Evolutionary conservation across 2,113 vertebrate species (phyloP).

Genomic region (Trachemys scripta): DNA sequence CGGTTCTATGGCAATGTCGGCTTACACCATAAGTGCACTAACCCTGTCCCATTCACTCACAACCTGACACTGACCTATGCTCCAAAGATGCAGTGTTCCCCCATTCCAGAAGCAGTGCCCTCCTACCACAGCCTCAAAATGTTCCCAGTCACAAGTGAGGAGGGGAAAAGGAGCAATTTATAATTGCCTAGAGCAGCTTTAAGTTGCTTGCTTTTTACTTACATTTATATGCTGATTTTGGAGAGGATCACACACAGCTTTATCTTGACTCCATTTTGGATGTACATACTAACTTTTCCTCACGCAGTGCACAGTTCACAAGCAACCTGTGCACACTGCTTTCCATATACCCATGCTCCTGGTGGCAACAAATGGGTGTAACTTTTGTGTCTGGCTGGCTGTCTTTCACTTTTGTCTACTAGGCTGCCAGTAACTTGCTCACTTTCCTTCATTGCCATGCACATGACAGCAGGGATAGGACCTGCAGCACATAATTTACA

Average conservation of each 20-base stretch:
- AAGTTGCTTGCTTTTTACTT: background rate
- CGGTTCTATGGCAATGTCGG: background rate
- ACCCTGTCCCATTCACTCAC: background rate
- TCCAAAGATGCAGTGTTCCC: background rate
- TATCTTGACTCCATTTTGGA: background rate
- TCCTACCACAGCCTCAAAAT: background rate
- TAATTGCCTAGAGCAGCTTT: background rate
- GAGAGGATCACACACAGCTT: background rate
- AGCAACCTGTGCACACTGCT: background rate
- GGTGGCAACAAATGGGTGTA: background rate
- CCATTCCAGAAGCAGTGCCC: fast-evolving
- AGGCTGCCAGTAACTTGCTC: too few species aligned
- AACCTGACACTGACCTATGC: background rate
- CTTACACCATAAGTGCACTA: background rate
- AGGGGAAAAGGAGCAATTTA: background rate
- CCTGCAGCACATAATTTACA: background rate
- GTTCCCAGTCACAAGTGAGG: background rate
- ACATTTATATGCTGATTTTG: background rate
- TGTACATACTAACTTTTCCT: background rate
- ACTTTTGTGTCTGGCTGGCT: background rate
- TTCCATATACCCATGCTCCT: background rate
- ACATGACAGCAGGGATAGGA: background rate
- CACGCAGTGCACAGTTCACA: background rate
- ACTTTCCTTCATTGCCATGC: too few species aligned
- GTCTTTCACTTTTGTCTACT: too few species aligned